A percentile compares a stretch with the other conserved stretches of the same genome.
These are phyloP conservation scores for Cydia fagiglandana DNA, from an alignment of 1,140 invertebrate species.

Conservation along the genomic window DNA sequence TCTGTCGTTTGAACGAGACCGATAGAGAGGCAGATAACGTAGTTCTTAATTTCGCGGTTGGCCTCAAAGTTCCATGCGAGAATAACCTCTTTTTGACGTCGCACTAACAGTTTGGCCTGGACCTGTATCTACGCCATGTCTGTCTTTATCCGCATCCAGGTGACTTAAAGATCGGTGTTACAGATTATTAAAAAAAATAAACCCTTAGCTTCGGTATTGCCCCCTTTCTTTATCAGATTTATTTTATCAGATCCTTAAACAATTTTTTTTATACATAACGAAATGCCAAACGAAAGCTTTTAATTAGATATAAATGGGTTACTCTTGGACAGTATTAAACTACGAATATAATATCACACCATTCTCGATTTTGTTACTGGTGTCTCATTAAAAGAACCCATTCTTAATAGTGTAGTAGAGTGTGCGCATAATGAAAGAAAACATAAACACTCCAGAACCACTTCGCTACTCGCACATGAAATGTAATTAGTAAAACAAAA, in stretches of 20 bases:
- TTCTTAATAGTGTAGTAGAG: not conserved
- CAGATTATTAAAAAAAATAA: constrained; percentile 12
- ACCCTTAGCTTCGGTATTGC: not conserved
- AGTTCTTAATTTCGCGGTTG: no score
- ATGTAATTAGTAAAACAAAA: constrained; percentile 8
- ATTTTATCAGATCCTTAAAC: not conserved
- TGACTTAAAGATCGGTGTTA: not conserved
- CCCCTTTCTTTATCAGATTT: not conserved
- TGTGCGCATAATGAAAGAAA: not conserved
- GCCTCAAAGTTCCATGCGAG: no score
- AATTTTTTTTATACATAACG: not conserved
- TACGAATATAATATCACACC: not conserved
- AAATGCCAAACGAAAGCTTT: not conserved
- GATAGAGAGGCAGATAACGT: no score
- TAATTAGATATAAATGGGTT: not conserved
- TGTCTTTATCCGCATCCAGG: not conserved
- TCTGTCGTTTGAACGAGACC: not conserved
- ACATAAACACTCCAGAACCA: not conserved
- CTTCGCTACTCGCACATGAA: not conserved
- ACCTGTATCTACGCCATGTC: no score
- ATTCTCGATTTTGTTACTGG: not conserved
- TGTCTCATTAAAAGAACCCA: not conserved
- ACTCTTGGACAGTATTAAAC: not conserved
- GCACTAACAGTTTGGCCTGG: no score
- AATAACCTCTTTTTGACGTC: no score